Evolutionary conservation across 2,888 invertebrate species (phyloP), one percentile per base, ranked within the genome.

Genomic region (Hipparchia semele): DNA sequence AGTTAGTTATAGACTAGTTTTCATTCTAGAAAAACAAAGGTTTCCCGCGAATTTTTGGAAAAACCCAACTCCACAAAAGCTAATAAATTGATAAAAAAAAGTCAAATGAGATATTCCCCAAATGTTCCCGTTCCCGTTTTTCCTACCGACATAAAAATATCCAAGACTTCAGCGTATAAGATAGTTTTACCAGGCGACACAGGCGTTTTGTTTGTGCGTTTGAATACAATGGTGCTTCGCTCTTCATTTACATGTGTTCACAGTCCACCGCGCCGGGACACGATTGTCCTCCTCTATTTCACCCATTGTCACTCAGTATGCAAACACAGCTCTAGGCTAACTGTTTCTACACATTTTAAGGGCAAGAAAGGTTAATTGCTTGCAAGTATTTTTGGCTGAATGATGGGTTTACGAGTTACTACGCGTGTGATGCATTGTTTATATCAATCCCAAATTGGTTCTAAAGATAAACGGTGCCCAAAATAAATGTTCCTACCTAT

Each of bases 221-320:
- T 70, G 77, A 79, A 70, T 58, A 77, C 78, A 79, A 82, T 81
- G 81, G 83, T 80, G 79, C 82, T 82, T 81, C 83, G 80, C 81
- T 83, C 79, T 82, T 87, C 86, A 89, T 90, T 90, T 86, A 81
- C 87, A 90, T 90, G 83, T 84, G 86, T 82, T 82, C 81, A 81
- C 82, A 81, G 80, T 80, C 78, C 76, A 80, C 82, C 84, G 86
- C 84, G 83, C 77, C 80, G 81, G 80, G 80, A 83, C 80, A 76
- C 82, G 79, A 85, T 83, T 84, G 84, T 88, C 86, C 83, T 85
- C 80, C 76, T 80, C 78, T 83, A 86, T 90, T 90, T 89, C 87
- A 86, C 88, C 88, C 82, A 84, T 89, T 89, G 85, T 83, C 83
- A 90, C 86, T 89, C 87, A 85, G 86, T 86, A 90, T 90, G 90